phyloP scores from a whole-genome alignment of 2,888 invertebrate species.

The Agapostemon virescens region DNA sequence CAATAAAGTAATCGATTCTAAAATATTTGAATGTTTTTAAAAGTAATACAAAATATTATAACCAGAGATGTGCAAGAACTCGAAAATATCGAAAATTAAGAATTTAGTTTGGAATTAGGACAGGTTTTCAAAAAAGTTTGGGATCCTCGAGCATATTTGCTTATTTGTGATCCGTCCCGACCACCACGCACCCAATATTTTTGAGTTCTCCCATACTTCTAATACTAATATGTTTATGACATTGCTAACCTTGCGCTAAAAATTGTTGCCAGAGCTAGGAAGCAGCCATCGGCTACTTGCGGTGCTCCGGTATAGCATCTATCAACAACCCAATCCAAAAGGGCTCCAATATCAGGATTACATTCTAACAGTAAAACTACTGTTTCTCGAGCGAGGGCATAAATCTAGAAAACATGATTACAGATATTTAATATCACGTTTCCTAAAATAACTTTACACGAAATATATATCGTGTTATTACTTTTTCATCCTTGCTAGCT shows the following conservation, averaged over 20 bases:
- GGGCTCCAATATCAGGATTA: conserved; percentile 94
- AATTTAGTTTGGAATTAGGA: neutral
- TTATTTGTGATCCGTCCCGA: no score
- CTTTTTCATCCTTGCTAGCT: conserved; percentile 92
- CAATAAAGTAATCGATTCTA: neutral
- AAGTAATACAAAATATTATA: neutral
- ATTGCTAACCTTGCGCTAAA: conserved; percentile 93
- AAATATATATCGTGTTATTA: conserved; percentile 72
- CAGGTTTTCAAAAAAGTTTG: no score
- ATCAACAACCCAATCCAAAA: conserved; percentile 99
- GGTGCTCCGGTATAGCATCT: conserved; percentile 96
- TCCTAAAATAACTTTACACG: neutral
- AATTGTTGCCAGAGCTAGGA: conserved; percentile 96
- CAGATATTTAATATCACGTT: conserved; percentile 4
- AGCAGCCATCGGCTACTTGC: conserved; percentile 97
- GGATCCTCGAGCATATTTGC: no score
- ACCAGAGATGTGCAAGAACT: neutral
- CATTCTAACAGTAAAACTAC: conserved; percentile 96
- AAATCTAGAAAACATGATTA: conserved; percentile 84
- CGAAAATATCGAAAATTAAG: neutral
- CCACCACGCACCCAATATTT: neutral
- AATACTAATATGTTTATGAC: neutral
- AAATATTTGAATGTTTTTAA: neutral
- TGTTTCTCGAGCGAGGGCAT: conserved; percentile 94
- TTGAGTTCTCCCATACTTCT: neutral